phyloP scores from a whole-genome alignment of 2,888 invertebrate species.

The Mythimna loreyi region DNA sequence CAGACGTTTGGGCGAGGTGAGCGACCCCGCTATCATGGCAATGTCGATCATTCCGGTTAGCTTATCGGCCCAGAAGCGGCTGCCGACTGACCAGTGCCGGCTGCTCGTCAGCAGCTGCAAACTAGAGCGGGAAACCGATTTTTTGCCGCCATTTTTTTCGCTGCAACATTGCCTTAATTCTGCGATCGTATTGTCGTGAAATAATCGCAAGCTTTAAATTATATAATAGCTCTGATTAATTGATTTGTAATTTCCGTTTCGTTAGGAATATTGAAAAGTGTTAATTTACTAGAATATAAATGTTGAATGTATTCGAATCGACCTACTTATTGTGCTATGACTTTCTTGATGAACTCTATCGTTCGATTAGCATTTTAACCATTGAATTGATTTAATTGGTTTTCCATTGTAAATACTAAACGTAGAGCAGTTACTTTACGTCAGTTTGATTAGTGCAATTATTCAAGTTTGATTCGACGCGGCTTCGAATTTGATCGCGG shows the following conservation, averaged over 20 bases:
- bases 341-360: slow-evolving; percentile 22
- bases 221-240: slow-evolving; percentile 23
- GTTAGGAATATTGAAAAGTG: slow-evolving; percentile 11
- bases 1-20: slow-evolving; percentile 85
- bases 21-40: slow-evolving; percentile 82
- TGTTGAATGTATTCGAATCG: slow-evolving; percentile 6
- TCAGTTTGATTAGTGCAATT: slow-evolving; percentile 23
- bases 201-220: slow-evolving; percentile 29
- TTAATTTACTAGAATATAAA: slow-evolving; percentile 19
- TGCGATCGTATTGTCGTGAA: slow-evolving; percentile 15
- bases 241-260: not conserved
- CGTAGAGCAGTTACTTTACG: slow-evolving; percentile 18
- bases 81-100: slow-evolving; percentile 45
- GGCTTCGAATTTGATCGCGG: slow-evolving; percentile 33
- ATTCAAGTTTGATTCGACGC: slow-evolving; percentile 35
- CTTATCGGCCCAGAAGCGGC: slow-evolving; percentile 71
- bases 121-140: slow-evolving; percentile 80
- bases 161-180: slow-evolving; percentile 27
- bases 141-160: slow-evolving; percentile 69
- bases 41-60: slow-evolving; percentile 83
- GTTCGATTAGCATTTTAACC: slow-evolving; percentile 19
- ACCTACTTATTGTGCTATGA: slow-evolving; percentile 25
- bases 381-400: slow-evolving; percentile 34
- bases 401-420: slow-evolving; percentile 21
- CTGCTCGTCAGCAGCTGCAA: slow-evolving; percentile 59